These are phyloP conservation scores for Anabas testudineus DNA, from an alignment of 2,797 vertebrate genomes.

Conservation along the genomic window DNA sequence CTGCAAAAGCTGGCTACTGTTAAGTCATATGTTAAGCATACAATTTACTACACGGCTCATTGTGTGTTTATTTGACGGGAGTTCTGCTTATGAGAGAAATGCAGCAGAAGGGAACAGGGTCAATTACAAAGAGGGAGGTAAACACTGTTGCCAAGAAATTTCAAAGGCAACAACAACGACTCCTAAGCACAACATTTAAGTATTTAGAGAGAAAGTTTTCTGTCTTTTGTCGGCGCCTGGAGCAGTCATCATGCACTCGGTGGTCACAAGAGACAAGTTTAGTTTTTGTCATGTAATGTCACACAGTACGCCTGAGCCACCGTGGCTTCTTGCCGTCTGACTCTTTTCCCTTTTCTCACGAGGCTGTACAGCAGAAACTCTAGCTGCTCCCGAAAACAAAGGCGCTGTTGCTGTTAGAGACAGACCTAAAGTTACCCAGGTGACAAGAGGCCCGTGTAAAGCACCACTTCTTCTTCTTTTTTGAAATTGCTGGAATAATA, in stretches of 20 bases:
- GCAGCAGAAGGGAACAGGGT: slow-evolving; percentile 23
- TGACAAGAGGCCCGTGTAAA: slow-evolving; percentile 50
- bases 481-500: slow-evolving; percentile 44
- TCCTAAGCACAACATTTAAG: no score
- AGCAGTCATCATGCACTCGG: neutral
- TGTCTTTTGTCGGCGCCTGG: neutral
- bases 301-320: slow-evolving; percentile 21
- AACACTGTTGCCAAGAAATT: slow-evolving; percentile 38
- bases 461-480: slow-evolving; percentile 27
- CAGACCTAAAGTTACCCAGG: slow-evolving; percentile 69
- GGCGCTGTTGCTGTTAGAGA: slow-evolving; percentile 72
- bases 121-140: slow-evolving; percentile 12
- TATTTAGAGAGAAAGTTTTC: no score
- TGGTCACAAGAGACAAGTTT: slow-evolving; percentile 15
- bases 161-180: slow-evolving; percentile 13
- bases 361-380: slow-evolving; percentile 75
- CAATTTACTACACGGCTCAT: neutral
- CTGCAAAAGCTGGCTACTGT: neutral
- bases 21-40: neutral
- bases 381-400: slow-evolving; percentile 81
- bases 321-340: slow-evolving; percentile 26
- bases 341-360: slow-evolving; percentile 55
- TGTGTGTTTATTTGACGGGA: slow-evolving; percentile 6
- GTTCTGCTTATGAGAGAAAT: slow-evolving; percentile 9
- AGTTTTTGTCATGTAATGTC: slow-evolving; percentile 29